Evolutionary conservation across 2,797 vertebrate species (phyloP).

Genomic region (Poecilia gillii): DNA sequence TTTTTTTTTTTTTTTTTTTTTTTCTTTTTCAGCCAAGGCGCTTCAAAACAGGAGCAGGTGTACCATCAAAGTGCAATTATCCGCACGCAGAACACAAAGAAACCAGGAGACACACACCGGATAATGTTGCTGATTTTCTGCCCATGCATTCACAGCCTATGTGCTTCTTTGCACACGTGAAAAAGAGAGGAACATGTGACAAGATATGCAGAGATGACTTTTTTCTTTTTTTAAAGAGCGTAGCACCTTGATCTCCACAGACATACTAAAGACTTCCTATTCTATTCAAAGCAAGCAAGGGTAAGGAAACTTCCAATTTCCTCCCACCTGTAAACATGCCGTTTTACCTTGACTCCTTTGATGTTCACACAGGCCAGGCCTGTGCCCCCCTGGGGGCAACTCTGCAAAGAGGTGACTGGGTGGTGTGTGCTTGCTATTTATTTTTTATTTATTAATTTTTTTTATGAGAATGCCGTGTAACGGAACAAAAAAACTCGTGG

Average conservation of each 20-base stretch:
- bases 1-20: slow-evolving; percentile 15
- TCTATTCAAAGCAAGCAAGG: slow-evolving; percentile 57
- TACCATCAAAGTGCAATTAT: slow-evolving; percentile 46
- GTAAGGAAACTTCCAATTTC: slow-evolving; percentile 82
- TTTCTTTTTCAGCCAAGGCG: slow-evolving; percentile 34
- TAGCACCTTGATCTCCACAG: not conserved
- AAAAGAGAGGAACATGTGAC: not conserved
- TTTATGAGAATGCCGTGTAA: slow-evolving; percentile 70
- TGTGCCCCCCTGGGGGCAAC: slow-evolving; percentile 66
- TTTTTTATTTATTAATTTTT: slow-evolving; percentile 57
- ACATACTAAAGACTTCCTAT: slow-evolving; percentile 44
- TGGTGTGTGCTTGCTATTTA: slow-evolving; percentile 50
- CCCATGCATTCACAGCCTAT: not conserved
- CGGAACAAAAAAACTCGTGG: slow-evolving; percentile 63
- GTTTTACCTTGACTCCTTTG: slow-evolving; percentile 78
- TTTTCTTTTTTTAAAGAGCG: not conserved
- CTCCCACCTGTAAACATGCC: slow-evolving; percentile 80
- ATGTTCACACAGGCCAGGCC: slow-evolving; percentile 79
- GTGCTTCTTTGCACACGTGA: not conserved
- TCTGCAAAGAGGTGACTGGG: slow-evolving; percentile 69
- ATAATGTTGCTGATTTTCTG: slow-evolving; percentile 5
- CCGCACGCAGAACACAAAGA: slow-evolving; percentile 32
- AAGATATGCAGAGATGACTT: slow-evolving; percentile 3
- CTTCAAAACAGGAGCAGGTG: slow-evolving; percentile 52
- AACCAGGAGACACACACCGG: slow-evolving; percentile 13